phyloP scores from a whole-genome alignment of 2,113 vertebrate genomes.

The Phrynocephalus versicolor region DNA sequence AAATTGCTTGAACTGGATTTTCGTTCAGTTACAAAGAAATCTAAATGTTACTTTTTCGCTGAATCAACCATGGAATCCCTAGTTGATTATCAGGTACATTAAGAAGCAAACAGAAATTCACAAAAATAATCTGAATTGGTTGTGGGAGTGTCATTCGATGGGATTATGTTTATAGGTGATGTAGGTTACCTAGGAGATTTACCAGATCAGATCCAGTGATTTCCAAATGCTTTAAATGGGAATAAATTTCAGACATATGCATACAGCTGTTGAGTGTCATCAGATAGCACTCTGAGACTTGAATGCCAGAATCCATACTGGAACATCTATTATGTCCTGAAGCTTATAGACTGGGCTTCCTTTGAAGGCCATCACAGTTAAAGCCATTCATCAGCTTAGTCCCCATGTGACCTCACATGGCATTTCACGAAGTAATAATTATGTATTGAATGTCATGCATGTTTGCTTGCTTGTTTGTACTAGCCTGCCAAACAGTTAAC shows the following conservation, averaged over 20 bases:
- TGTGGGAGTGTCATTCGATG: not conserved
- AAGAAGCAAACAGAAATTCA: not conserved
- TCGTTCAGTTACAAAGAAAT: conserved; percentile 11
- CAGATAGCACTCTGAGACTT: not conserved
- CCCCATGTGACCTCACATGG: not conserved
- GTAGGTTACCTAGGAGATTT: not conserved
- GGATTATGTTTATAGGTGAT: not conserved
- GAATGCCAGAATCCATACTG: not conserved
- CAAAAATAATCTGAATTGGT: not conserved
- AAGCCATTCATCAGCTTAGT: not conserved
- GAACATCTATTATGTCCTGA: not conserved
- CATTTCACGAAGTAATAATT: not conserved
- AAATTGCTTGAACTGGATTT: conserved; percentile 25
- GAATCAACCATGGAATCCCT: not conserved
- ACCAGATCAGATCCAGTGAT: not conserved
- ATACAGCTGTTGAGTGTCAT: not conserved
- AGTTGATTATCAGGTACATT: conserved; percentile 9
- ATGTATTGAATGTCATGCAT: not conserved
- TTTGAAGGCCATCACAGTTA: not conserved
- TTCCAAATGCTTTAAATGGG: not conserved
- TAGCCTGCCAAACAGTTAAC: not conserved
- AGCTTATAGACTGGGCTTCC: not conserved
- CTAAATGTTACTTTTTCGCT: conserved; percentile 3
- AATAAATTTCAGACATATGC: not conserved
- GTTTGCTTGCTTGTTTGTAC: no score